Evolutionary conservation across 2,797 vertebrate species (phyloP).

Genomic region (Gymnopithys bicolor): DNA sequence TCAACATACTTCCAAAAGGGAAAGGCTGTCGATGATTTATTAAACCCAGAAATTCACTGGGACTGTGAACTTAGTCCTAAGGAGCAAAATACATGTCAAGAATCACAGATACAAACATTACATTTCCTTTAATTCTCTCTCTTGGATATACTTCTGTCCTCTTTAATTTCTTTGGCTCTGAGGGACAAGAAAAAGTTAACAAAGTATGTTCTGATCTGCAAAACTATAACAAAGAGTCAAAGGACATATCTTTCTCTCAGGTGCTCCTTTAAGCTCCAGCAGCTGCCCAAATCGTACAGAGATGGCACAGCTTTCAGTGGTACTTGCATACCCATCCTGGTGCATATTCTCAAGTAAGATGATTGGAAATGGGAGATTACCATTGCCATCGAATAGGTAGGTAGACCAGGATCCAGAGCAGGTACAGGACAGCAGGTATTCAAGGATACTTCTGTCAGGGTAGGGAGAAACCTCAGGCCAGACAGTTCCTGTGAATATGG

Average conservation of each 20-base stretch:
- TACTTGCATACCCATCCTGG: background rate
- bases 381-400: background rate
- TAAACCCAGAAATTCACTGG: background rate
- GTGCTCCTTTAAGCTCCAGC: background rate
- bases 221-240: background rate
- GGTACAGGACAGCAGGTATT: background rate
- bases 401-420: background rate
- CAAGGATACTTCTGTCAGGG: background rate
- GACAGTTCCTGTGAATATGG: background rate
- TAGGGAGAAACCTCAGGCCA: background rate
- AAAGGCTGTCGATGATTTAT: background rate
- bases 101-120: background rate
- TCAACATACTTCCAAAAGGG: background rate
- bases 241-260: background rate
- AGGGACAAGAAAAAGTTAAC: background rate
- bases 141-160: background rate
- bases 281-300: background rate
- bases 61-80: background rate
- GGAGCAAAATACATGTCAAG: background rate
- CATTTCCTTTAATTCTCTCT: background rate
- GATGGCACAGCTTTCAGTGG: background rate
- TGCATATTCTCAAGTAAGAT: background rate
- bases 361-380: background rate
- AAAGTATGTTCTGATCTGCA: background rate
- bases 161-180: background rate